Percentiles rank a stretch among this genome's conserved stretches.
Evolutionary conservation across 2,113 vertebrate species (phyloP).

Genomic region (Lota lota): DNA sequence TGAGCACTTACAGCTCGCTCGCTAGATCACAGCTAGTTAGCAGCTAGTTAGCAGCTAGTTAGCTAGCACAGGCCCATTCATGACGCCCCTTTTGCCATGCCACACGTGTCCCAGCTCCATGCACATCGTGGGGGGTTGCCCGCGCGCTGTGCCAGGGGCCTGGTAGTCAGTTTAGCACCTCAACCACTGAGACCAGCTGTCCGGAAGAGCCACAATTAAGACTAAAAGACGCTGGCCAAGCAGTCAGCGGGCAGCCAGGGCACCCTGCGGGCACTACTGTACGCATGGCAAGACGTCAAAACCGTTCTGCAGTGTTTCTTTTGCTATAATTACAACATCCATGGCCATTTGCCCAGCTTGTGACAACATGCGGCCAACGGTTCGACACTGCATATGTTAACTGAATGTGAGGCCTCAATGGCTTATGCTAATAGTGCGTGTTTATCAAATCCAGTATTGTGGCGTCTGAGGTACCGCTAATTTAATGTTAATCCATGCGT

Average conservation of each 20-base stretch:
- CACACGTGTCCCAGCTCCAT: constrained; percentile 16
- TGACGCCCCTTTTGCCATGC: neutral
- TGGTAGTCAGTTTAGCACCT: constrained; percentile 43
- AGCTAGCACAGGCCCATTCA: too few species aligned
- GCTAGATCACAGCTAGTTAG: too few species aligned
- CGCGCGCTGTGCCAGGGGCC: constrained; percentile 30
- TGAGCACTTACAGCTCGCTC: too few species aligned
- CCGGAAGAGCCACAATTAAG: constrained; percentile 27
- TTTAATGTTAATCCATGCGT: too few species aligned
- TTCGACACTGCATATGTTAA: neutral
- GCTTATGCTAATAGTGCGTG: too few species aligned
- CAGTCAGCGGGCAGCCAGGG: neutral
- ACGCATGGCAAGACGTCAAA: neutral
- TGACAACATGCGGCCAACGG: neutral
- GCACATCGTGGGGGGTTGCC: constrained; percentile 14
- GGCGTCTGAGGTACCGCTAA: too few species aligned
- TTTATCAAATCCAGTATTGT: too few species aligned
- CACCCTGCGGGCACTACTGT: neutral
- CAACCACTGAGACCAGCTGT: constrained; percentile 37
- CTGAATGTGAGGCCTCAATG: too few species aligned
- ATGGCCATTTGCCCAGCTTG: neutral
- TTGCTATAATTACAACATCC: neutral
- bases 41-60: too few species aligned
- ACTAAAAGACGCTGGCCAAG: constrained; percentile 18
- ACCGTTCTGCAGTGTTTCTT: neutral